Percentiles rank a stretch among this genome's conserved stretches.
phyloP scores from a whole-genome alignment of 2,113 vertebrate genomes.

The Pachyramphus minor region DNA sequence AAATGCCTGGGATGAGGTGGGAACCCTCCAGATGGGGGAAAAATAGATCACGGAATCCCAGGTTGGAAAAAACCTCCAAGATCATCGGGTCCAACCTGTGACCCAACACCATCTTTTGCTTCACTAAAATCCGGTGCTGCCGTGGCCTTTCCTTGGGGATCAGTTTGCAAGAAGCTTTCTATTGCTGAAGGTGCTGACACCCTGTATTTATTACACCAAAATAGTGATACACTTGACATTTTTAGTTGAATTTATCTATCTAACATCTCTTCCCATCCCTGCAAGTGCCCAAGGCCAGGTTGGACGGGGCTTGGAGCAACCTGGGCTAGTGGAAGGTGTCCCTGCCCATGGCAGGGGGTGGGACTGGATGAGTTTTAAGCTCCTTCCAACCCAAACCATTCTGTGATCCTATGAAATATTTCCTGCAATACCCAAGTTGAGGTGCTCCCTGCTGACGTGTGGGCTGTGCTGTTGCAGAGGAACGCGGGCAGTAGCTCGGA shows the following conservation, averaged over 20 bases:
- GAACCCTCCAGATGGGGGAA: not conserved
- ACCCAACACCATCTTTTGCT: not conserved
- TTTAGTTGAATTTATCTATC: not conserved
- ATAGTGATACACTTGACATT: not conserved
- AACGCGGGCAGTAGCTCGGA: slow-evolving; percentile 96
- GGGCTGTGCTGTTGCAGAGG: slow-evolving; percentile 77
- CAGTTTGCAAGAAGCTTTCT: not conserved
- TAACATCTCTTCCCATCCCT: not conserved
- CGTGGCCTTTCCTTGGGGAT: not conserved
- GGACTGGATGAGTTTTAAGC: not conserved
- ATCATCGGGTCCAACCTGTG: not conserved
- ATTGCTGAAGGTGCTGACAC: not conserved
- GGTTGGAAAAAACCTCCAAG: not conserved
- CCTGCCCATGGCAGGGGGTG: not conserved
- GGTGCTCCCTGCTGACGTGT: slow-evolving; percentile 12
- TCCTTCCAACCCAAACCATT: not conserved
- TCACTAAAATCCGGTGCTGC: not conserved
- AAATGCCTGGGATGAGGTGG: not conserved
- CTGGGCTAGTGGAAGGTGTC: not conserved
- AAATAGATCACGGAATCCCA: not conserved
- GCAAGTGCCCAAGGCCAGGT: not conserved
- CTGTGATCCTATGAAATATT: not conserved
- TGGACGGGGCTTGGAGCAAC: not conserved
- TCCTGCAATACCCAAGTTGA: not conserved
- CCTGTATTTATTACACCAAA: not conserved